Percentiles rank a stretch among this genome's conserved stretches.
Conservation (phyloP, 2,888 invertebrate genomes). For the Sialis lutaria region DNA sequence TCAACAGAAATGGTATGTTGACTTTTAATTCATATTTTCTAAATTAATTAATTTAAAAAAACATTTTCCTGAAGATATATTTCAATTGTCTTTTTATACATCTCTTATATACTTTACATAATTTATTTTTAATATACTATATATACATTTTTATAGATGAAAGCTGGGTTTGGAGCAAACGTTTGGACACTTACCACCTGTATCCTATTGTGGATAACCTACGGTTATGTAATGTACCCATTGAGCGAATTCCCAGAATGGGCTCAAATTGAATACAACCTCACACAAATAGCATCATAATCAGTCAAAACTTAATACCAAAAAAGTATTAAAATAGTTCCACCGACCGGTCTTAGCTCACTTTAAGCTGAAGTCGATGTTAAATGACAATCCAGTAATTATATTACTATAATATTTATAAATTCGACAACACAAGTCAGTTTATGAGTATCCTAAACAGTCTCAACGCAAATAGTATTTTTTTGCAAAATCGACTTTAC, state of each 20-base stretch:
- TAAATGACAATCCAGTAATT: too few species aligned
- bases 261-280: constrained; percentile 21
- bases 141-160: constrained; percentile 33
- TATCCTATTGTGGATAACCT: constrained; percentile 54
- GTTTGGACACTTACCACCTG: constrained; percentile 54
- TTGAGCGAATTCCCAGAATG: constrained; percentile 42
- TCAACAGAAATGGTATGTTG: constrained; percentile 59
- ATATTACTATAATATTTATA: too few species aligned
- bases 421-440: too few species aligned
- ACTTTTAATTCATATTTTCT: constrained; percentile 13
- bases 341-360: too few species aligned
- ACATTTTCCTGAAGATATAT: not conserved
- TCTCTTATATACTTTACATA: not conserved
- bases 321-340: too few species aligned
- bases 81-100: not conserved
- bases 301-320: too few species aligned
- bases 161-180: constrained; percentile 50
- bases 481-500: too few species aligned
- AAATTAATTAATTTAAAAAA: too few species aligned
- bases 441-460: too few species aligned
- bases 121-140: constrained; percentile 31
- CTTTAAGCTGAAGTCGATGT: too few species aligned
- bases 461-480: too few species aligned
- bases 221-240: constrained; percentile 52
- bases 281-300: too few species aligned